Base-by-base conservation (phyloP, 2,888 invertebrate genomes). In the Mongoloraphidia duomilia region DNA sequence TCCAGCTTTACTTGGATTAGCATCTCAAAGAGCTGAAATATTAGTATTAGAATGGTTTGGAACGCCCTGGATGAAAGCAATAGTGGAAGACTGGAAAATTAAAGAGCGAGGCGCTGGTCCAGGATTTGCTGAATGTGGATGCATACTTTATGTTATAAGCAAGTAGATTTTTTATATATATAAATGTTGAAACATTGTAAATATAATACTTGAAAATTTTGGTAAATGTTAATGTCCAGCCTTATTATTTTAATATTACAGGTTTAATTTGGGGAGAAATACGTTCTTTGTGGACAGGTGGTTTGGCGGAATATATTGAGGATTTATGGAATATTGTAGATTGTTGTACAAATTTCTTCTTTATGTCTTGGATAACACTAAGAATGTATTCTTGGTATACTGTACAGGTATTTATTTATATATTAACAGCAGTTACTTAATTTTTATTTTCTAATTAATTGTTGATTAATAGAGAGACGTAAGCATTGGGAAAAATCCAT, bases 291-390 rank as follows among this genome's bases (percentile, higher is more conserved):
- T 97, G 95, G 85, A 77, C 83, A 3, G 88, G 86, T 48, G 97
- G 97, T 0, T 68, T 96, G 8, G 70, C 83, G 57, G 94, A 95
- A 56, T 98, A 98, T 64, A 78, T 91, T 41, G 84, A 84, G 56
- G 96, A 98, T 67, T 77, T 97, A 55, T 98, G 97, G 97, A 97
- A 98, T 65, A 91, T 97, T 52, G 86, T 97, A 5, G 97, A 97
- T 68, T 96, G 96, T 64, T 86, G 95, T 59, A 96, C 96, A 8
- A 96, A 97, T 65, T 80, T 88, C 58, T 87, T 97, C 60, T 98
- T 97, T 64, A 85, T 96, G 17, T 84, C 90, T 40, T 97, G 97
- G 80, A 82, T 96, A 55, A 80, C 85, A 49, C 75, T 97, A 56
- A 73, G 97, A 54, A 75, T 89, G 48, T 85, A 93, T 0, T 84